Evolutionary conservation across 2,888 invertebrate genomes (phyloP).

Genomic region (Gnatocerus cornutus): DNA sequence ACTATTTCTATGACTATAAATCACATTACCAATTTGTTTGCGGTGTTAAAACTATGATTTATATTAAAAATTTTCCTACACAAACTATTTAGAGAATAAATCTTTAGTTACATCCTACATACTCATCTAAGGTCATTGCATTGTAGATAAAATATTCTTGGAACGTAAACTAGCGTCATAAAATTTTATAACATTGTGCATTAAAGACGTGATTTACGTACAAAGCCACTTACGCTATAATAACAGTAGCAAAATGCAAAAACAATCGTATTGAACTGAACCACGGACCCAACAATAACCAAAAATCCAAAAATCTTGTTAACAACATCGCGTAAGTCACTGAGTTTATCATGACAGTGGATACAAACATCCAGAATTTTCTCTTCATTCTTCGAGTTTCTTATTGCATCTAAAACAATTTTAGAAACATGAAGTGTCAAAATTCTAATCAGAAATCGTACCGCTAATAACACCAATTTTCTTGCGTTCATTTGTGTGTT

Average conservation of each 20-base stretch:
- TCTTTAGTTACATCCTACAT: neutral
- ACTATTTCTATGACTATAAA: too few species aligned
- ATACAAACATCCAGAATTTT: conserved; percentile 31
- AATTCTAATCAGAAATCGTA: neutral
- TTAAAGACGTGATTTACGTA: too few species aligned
- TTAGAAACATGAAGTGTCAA: neutral
- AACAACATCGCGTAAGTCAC: conserved; percentile 22
- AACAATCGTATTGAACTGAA: conserved; percentile 39
- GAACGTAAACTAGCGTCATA: too few species aligned
- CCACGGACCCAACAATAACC: conserved; percentile 25
- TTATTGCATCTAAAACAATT: conserved; percentile 10
- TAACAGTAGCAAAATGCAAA: conserved; percentile 45
- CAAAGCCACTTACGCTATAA: conserved; percentile 37
- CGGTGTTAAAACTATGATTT: too few species aligned
- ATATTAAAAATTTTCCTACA: too few species aligned
- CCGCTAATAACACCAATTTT: conserved; percentile 1
- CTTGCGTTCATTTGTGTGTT: neutral
- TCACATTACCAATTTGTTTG: too few species aligned
- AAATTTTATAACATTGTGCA: too few species aligned
- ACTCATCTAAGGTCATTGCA: too few species aligned
- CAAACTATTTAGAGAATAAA: neutral
- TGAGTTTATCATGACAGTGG: conserved; percentile 32
- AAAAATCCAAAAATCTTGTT: conserved; percentile 42
- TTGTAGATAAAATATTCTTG: too few species aligned
- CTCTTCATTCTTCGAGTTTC: conserved; percentile 16